These are phyloP conservation scores for Diploscapter pachys DNA, from an alignment of 1,140 invertebrate species.

Conservation along the genomic window DNA sequence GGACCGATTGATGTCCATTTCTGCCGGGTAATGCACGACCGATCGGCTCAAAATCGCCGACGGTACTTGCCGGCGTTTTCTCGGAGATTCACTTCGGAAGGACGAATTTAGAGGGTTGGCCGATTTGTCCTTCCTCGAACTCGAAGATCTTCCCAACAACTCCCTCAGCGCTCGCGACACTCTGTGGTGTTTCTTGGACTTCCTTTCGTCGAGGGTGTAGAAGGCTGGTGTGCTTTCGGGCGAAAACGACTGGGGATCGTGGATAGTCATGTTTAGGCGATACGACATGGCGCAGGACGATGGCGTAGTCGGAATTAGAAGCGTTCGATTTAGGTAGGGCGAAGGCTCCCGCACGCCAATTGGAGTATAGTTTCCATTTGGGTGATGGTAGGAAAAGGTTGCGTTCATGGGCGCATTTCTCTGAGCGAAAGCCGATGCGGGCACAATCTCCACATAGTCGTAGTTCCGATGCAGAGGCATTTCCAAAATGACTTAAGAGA, in stretches of 20 bases:
- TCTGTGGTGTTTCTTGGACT: slow-evolving; percentile 6
- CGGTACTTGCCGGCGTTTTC: slow-evolving; percentile 8
- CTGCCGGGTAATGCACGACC: slow-evolving; percentile 6
- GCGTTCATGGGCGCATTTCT: too few relatives aligned
- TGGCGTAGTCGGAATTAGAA: not conserved
- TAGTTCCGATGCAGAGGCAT: too few relatives aligned
- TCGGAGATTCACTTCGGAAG: slow-evolving; percentile 8
- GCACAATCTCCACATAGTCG: too few relatives aligned
- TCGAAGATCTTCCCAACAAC: slow-evolving; percentile 8
- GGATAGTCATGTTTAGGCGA: slow-evolving; percentile 14
- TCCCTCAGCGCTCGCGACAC: slow-evolving; percentile 13
- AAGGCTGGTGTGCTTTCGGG: slow-evolving; percentile 1
- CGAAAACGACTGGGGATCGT: slow-evolving; percentile 18
- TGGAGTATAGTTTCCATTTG: too few relatives aligned
- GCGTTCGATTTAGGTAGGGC: slow-evolving; percentile 8
- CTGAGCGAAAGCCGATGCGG: too few relatives aligned
- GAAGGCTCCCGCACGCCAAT: too few relatives aligned
- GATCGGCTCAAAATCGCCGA: not conserved
- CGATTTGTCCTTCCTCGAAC: slow-evolving; percentile 15
- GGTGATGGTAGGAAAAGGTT: too few relatives aligned
- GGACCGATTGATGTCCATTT: slow-evolving; percentile 1
- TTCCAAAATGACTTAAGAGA: too few relatives aligned
- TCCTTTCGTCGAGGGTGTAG: slow-evolving; percentile 15
- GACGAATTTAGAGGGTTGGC: slow-evolving; percentile 2
- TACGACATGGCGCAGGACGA: slow-evolving; percentile 7